These are phyloP conservation scores for Lerista edwardsae DNA, from an alignment of 2,797 vertebrate species.

Conservation along the genomic window DNA sequence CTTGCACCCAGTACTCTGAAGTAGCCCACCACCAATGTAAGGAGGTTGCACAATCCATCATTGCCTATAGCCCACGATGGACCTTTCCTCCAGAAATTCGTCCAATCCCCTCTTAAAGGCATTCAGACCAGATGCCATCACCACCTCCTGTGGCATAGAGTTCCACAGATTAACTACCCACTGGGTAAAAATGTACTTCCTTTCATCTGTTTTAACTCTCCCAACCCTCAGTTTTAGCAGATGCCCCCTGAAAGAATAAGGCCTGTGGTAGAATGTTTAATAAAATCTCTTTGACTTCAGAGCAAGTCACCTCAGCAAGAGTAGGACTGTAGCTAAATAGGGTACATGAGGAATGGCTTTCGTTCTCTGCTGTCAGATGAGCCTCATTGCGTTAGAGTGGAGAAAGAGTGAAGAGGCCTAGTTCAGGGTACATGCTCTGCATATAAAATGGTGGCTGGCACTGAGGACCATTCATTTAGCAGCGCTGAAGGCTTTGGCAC, in stretches of 20 bases:
- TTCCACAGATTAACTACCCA: too few relatives aligned
- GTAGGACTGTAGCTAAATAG: neutral
- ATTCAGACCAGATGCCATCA: too few relatives aligned
- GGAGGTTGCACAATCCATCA: too few relatives aligned
- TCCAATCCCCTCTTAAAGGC: too few relatives aligned
- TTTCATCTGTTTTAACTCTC: too few relatives aligned
- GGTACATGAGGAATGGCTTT: neutral
- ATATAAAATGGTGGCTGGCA: constrained; percentile 50
- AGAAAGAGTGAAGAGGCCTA: constrained; percentile 41
- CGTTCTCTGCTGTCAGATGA: constrained; percentile 25
- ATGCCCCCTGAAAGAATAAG: neutral
- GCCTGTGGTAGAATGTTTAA: neutral
- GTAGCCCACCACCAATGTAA: too few relatives aligned
- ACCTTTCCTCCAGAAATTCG: too few relatives aligned
- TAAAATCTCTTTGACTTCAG: neutral
- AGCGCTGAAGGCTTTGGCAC: constrained; percentile 45
- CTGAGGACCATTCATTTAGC: neutral
- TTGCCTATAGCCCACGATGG: too few relatives aligned
- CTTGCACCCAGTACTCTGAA: too few relatives aligned
- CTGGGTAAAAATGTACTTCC: too few relatives aligned
- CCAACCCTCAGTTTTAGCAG: too few relatives aligned
- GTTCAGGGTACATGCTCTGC: constrained; percentile 35
- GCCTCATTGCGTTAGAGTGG: neutral
- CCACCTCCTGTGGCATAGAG: too few relatives aligned
- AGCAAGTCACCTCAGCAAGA: neutral